These are phyloP conservation scores for Ammodytes dubius DNA, from an alignment of 2,113 vertebrate genomes.

Conservation along the genomic window DNA sequence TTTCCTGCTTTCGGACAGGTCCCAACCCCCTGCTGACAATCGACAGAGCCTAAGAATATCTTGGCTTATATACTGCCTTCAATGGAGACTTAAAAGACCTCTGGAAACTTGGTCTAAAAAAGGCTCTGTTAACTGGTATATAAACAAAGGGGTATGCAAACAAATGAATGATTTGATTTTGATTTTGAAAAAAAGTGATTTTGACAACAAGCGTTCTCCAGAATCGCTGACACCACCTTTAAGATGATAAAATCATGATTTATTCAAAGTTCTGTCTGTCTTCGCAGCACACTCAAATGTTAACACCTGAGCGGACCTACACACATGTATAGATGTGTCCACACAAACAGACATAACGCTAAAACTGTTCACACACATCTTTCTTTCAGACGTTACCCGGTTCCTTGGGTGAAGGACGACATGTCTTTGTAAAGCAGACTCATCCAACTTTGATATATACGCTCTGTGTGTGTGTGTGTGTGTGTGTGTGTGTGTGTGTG, in stretches of 20 bases:
- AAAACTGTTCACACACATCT: neutral
- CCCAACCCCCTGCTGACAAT: conserved; percentile 29
- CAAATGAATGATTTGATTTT: too few relatives aligned
- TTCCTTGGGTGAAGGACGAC: conserved; percentile 6
- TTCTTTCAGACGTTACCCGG: neutral
- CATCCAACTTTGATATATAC: conserved; percentile 17
- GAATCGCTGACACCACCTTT: too few relatives aligned
- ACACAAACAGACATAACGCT: neutral
- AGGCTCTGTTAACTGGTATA: too few relatives aligned
- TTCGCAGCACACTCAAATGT: too few relatives aligned
- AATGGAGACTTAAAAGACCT: conserved; percentile 14
- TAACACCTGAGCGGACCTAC: neutral
- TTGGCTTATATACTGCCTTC: conserved; percentile 28
- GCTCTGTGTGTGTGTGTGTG: neutral
- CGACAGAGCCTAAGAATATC: conserved; percentile 56
- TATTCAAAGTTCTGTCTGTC: neutral
- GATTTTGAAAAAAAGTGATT: too few relatives aligned
- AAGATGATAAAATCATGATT: neutral
- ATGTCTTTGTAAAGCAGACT: conserved; percentile 24
- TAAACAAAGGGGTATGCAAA: neutral
- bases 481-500: conserved; percentile 7
- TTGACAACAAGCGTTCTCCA: too few relatives aligned
- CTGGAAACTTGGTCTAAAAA: too few relatives aligned
- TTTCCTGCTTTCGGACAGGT: conserved; percentile 36
- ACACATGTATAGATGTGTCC: neutral